Percentiles rank a stretch among this genome's conserved stretches.
These are phyloP conservation scores for Pantherophis alleghaniensis DNA, from an alignment of 2,797 vertebrate genomes.

Conservation along the genomic window DNA sequence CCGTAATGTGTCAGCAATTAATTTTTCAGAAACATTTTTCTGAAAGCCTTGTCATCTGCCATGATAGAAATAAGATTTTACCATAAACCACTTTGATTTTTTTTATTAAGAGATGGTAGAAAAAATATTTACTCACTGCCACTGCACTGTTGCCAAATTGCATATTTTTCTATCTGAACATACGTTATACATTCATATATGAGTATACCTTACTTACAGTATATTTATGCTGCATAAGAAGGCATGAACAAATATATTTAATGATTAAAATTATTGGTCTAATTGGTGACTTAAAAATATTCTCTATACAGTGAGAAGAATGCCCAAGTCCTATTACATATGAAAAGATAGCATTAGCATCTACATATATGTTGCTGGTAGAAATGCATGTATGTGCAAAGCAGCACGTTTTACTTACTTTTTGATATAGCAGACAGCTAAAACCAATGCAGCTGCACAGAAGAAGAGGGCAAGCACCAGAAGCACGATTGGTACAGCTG, in stretches of 20 bases:
- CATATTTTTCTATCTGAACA: background rate
- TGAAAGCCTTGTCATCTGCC: background rate
- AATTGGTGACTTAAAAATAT: background rate
- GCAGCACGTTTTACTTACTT: constrained; percentile 61
- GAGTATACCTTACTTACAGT: background rate
- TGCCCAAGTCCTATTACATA: background rate
- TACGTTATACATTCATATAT: background rate
- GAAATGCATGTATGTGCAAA: background rate
- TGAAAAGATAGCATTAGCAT: background rate
- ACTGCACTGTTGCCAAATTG: background rate
- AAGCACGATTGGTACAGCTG: constrained; percentile 73
- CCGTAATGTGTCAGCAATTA: background rate
- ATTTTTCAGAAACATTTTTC: background rate
- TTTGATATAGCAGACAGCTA: constrained; percentile 74
- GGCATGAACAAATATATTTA: background rate
- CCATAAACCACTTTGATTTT: background rate
- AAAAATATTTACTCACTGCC: background rate
- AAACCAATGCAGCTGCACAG: constrained; percentile 68
- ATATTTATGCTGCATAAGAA: background rate
- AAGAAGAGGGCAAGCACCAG: constrained; percentile 73
- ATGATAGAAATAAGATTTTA: background rate
- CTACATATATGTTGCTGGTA: background rate
- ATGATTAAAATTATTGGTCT: background rate
- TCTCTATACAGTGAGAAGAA: background rate
- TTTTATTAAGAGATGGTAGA: background rate